phyloP scores from a whole-genome alignment of 2,888 invertebrate species.

The Sepiola atlantica region DNA sequence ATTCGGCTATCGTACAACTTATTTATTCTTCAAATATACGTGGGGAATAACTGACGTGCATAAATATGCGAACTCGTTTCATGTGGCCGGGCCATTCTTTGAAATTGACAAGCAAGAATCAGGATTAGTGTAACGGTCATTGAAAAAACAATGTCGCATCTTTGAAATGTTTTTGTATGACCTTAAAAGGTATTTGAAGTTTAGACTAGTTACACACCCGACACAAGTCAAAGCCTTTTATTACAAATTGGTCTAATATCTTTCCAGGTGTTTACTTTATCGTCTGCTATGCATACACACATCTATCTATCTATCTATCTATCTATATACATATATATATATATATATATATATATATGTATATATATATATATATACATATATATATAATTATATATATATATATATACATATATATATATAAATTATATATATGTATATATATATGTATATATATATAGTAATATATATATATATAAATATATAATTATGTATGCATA shows the following conservation, averaged over 20 bases:
- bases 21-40: neutral
- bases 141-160: neutral
- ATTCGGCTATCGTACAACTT: neutral
- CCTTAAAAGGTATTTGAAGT: neutral
- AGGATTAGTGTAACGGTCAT: neutral
- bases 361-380: too few species aligned
- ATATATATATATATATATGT: too few species aligned
- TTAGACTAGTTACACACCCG: neutral
- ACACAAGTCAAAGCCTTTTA: neutral
- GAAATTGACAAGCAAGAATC: neutral
- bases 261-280: neutral
- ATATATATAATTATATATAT: too few species aligned
- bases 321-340: too few species aligned
- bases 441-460: neutral
- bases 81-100: neutral
- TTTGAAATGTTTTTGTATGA: neutral
- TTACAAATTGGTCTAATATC: neutral
- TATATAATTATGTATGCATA: neutral
- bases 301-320: neutral
- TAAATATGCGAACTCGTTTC: neutral
- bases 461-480: too few species aligned
- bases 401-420: too few species aligned
- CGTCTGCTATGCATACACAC: neutral
- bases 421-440: neutral
- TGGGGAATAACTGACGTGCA: neutral